A percentile compares a stretch with the other conserved stretches of the same genome.
phyloP scores from a whole-genome alignment of 1,140 invertebrate genomes.

The Drosophila virilis region DNA sequence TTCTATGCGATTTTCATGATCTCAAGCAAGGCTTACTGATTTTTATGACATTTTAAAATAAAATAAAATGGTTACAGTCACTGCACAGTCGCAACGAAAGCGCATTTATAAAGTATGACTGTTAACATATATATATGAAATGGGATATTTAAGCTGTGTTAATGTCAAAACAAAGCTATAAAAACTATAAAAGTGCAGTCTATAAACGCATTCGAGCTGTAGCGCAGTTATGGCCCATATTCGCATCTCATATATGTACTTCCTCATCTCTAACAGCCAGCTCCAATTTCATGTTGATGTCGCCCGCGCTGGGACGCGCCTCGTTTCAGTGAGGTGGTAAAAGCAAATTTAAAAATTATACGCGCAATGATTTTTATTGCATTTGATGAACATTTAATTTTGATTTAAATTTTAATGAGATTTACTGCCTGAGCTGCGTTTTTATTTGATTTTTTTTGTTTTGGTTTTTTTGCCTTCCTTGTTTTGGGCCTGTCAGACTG shows the following conservation, averaged over 20 bases:
- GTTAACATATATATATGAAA: not conserved
- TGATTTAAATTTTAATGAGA: constrained; percentile 77
- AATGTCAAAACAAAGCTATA: constrained; percentile 25
- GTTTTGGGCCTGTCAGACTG: constrained; percentile 42
- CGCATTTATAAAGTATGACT: not conserved
- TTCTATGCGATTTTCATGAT: not conserved
- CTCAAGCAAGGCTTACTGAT: not conserved
- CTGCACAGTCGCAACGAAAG: not conserved
- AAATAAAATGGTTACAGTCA: not conserved
- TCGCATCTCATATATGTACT: constrained; percentile 31
- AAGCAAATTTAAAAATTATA: constrained; percentile 41
- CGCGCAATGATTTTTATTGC: constrained; percentile 67
- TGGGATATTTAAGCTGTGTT: constrained; percentile 15
- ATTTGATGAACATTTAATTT: constrained; percentile 77
- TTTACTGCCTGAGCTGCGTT: constrained; percentile 33
- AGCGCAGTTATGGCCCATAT: constrained; percentile 30
- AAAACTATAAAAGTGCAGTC: constrained; percentile 20
- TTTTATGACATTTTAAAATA: too few relatives aligned
- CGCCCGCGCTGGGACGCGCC: not conserved
- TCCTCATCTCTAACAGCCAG: constrained; percentile 29
- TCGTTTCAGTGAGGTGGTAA: not conserved
- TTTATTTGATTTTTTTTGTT: constrained; percentile 2
- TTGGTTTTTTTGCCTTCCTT: constrained; percentile 28
- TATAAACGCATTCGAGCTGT: constrained; percentile 19
- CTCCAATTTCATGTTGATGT: constrained; percentile 33